A percentile compares a stretch with the other conserved stretches of the same genome.
phyloP scores from a whole-genome alignment of 2,888 invertebrate genomes.

The Molorchus minor region DNA sequence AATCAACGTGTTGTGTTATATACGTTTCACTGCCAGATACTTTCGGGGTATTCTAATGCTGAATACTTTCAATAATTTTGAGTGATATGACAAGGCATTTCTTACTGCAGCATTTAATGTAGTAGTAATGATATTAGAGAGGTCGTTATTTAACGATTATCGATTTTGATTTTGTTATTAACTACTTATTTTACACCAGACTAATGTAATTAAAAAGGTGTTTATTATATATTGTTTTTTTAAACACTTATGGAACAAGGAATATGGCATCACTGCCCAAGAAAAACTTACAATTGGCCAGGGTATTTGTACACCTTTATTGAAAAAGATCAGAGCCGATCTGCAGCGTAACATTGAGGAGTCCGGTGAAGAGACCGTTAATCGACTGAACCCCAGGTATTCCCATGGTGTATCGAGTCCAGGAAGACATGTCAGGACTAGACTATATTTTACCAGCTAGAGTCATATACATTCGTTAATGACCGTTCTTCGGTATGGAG shows the following conservation, averaged over 20 bases:
- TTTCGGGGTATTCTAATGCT: no score
- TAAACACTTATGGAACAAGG: constrained; percentile 66
- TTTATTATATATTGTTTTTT: constrained; percentile 27
- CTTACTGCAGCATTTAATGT: no score
- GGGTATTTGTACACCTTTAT: constrained; percentile 94
- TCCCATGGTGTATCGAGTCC: constrained; percentile 98
- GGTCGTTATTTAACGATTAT: no score
- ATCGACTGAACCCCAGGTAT: constrained; percentile 95
- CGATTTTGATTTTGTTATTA: no score
- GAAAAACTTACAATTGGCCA: constrained; percentile 97
- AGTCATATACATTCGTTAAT: constrained; percentile 98
- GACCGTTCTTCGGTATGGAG: constrained; percentile 93
- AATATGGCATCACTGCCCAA: constrained; percentile 94
- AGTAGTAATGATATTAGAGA: no score
- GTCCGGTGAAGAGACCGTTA: constrained; percentile 91
- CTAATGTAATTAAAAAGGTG: constrained; percentile 9
- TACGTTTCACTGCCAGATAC: no score
- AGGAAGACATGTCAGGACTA: constrained; percentile 95
- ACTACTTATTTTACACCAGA: no score
- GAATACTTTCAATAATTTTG: no score
- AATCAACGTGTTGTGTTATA: no score
- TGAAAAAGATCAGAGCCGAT: constrained; percentile 95
- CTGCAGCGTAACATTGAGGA: constrained; percentile 93
- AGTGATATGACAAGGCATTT: no score
- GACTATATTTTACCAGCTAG: constrained; percentile 99